Evolutionary conservation across 1,140 invertebrate species (phyloP).

Genomic region (Lucilia sericata): DNA sequence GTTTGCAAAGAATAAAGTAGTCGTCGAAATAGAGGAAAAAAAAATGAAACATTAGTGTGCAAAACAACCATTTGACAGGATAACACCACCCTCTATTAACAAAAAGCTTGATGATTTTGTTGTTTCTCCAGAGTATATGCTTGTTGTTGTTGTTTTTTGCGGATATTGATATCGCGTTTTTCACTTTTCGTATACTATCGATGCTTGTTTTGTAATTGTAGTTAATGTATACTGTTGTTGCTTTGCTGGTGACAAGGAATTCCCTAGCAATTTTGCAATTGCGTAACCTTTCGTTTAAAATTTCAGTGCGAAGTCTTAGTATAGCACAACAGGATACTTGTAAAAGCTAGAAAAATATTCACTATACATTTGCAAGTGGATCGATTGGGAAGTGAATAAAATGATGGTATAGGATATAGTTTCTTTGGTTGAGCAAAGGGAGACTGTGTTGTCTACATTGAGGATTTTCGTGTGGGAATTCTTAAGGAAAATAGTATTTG

Average conservation of each 20-base stretch:
- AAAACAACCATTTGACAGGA: slow-evolving; percentile 8
- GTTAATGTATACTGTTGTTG: slow-evolving; percentile 26
- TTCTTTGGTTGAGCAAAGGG: neutral
- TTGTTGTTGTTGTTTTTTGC: slow-evolving; percentile 34
- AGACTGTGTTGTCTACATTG: too few species aligned
- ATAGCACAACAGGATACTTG: too few species aligned
- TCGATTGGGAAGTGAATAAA: neutral
- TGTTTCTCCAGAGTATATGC: neutral
- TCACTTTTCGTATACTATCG: slow-evolving; percentile 36
- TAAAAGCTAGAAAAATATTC: too few species aligned
- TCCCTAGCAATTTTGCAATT: slow-evolving; percentile 48
- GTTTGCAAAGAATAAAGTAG: slow-evolving; percentile 4
- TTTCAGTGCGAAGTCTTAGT: too few species aligned
- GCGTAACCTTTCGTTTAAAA: slow-evolving; percentile 44
- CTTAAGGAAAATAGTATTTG: too few species aligned
- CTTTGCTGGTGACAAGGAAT: slow-evolving; percentile 42
- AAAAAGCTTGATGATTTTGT: slow-evolving; percentile 15
- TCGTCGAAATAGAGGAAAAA: neutral
- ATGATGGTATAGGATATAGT: neutral
- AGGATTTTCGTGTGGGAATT: too few species aligned
- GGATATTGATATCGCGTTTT: slow-evolving; percentile 48
- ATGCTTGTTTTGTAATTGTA: slow-evolving; percentile 11
- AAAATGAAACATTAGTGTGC: slow-evolving; percentile 33
- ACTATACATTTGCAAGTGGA: neutral
- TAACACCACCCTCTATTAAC: slow-evolving; percentile 30